A percentile compares a stretch with the other conserved stretches of the same genome.
These are phyloP conservation scores for Leptinotarsa peninsularis DNA, from an alignment of 2,888 invertebrate genomes.

Conservation along the genomic window DNA sequence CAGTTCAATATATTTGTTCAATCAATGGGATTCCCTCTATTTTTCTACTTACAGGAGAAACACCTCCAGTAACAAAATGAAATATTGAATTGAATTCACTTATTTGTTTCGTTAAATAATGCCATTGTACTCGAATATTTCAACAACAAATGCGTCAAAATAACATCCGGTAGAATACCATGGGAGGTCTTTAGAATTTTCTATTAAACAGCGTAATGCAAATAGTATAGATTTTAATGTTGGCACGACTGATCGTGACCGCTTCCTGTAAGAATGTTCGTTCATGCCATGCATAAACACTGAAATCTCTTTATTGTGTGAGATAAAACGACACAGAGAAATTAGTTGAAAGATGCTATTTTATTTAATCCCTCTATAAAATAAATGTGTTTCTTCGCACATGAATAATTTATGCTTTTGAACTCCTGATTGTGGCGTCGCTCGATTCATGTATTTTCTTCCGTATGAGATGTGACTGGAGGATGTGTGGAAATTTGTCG, in stretches of 20 bases:
- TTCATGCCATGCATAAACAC: conserved; percentile 37
- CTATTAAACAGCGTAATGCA: conserved; percentile 25
- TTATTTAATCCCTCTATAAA: conserved; percentile 21
- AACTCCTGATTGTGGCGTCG: too few relatives aligned
- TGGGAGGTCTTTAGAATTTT: conserved; percentile 31
- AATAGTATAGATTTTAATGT: conserved; percentile 30
- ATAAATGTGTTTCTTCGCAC: not conserved
- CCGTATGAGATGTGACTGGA: too few relatives aligned
- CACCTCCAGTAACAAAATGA: too few relatives aligned
- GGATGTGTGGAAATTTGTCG: too few relatives aligned
- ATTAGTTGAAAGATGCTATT: conserved; percentile 18
- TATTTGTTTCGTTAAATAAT: too few relatives aligned
- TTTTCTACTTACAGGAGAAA: too few relatives aligned
- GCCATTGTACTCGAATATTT: not conserved
- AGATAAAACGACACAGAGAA: not conserved
- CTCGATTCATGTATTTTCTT: too few relatives aligned
- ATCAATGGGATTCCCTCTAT: too few relatives aligned
- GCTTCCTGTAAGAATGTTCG: conserved; percentile 38
- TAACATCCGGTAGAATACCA: conserved; percentile 17
- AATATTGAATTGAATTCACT: too few relatives aligned
- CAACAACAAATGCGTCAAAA: not conserved
- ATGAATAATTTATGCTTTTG: conserved; percentile 17
- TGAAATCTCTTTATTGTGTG: conserved; percentile 34
- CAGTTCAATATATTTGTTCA: too few relatives aligned
- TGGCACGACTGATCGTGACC: conserved; percentile 36